phyloP scores from a whole-genome alignment of 2,113 vertebrate species.

The Gadus chalcogrammus region DNA sequence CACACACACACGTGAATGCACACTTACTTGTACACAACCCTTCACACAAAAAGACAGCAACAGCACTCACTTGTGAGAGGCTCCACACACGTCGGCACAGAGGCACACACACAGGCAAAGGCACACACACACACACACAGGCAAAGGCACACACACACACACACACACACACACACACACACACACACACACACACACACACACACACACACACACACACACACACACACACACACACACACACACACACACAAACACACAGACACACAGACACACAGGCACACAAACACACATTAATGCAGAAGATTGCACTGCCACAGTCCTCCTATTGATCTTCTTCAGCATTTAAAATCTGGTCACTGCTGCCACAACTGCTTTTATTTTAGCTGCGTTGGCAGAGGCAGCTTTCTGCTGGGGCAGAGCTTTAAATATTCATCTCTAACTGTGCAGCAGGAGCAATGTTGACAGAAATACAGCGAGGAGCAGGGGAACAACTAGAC shows the following conservation, averaged over 20 bases:
- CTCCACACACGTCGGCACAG: conserved; percentile 7
- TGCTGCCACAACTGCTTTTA: conserved; percentile 81
- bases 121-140: conserved; percentile 18
- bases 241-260: conserved; percentile 41
- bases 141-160: conserved; percentile 5
- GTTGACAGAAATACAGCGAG: conserved; percentile 64
- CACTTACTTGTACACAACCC: conserved; percentile 22
- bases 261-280: conserved; percentile 32
- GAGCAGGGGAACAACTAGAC: conserved; percentile 10
- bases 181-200: conserved; percentile 44
- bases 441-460: conserved; percentile 68
- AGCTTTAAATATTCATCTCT: conserved; percentile 87
- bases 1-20: conserved; percentile 12
- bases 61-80: conserved; percentile 10
- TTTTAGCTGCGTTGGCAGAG: conserved; percentile 88
- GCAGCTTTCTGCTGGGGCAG: conserved; percentile 64
- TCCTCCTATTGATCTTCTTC: conserved; percentile 85
- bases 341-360: conserved; percentile 95
- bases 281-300: conserved; percentile 40
- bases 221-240: conserved; percentile 21
- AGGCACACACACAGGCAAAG: conserved; percentile 1
- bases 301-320: conserved; percentile 72
- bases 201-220: conserved; percentile 8
- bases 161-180: conserved; percentile 38
- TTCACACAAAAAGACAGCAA: conserved; percentile 3